Base-by-base conservation (phyloP, 2,113 vertebrate genomes). In the Spermophilus dauricus region DNA sequence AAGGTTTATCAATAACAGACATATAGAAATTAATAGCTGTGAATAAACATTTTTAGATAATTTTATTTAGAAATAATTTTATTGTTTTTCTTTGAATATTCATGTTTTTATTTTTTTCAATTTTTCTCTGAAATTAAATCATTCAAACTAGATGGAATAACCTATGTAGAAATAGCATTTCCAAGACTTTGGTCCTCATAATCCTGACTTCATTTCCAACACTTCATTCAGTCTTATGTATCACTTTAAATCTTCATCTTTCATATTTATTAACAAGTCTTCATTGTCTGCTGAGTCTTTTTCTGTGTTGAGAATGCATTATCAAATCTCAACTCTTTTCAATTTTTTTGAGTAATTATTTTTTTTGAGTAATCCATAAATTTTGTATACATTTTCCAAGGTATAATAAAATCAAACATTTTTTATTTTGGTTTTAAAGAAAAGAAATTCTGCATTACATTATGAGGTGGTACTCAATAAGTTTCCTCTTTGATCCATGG, bases 31-130 rank as follows among this genome's bases (percentile, higher is more conserved):
- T 92, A 82, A 58, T 37, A 94, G 11, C 34, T 73, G 51, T 34
- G 51, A 61, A 77, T 72, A 0, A 94, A 78, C 0, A 61, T 45
- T 89, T 92, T 84, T 69, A 24, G 22, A 65, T 85, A 84, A 87
- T 87, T 96, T 93, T 67, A 89, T 91, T 84, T 77, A 84, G 24
- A 73, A 67, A 92, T 81, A 51, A 34, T 75, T 82, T 69, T 17
- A 69, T 70, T 78, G 2, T 37, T 96, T 94, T 75, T 20, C 8
- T 77, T 28, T 81, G 77, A 72, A 81, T 1, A 72, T 83, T 78
- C 63, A 75, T 7, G 1, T 51, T 80, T 77, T 86, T 28, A 67
- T 61, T 90, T 84, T 90, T 75, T 94, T 51, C 48, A 17, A 14
- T 39, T 75, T 95, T 93, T 75, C n/a, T 22, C n/a, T 45, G 91